Percentiles rank a stretch among this genome's conserved stretches.
Conservation (phyloP, 2,888 invertebrate genomes). For the Scaptomyza tumidula region DNA sequence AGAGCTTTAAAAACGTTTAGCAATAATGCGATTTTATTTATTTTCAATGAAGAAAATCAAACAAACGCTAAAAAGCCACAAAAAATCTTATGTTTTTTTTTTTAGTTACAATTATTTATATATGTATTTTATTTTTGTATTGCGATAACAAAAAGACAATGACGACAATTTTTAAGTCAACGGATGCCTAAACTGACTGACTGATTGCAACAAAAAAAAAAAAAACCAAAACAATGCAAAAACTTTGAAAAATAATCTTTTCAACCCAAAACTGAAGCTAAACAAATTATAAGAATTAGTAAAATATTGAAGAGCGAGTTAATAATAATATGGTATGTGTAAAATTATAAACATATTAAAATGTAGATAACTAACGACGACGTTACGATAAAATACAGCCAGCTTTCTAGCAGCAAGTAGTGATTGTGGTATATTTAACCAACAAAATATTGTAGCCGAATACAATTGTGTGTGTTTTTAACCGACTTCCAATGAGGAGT, state of each 20-base stretch:
- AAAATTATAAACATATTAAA: conserved; percentile 48
- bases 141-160: conserved; percentile 73
- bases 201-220: conserved; percentile 58
- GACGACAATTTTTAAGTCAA: conserved; percentile 77
- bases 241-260: conserved; percentile 44
- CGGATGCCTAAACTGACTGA: conserved; percentile 81
- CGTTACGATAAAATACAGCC: conserved; percentile 62
- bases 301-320: conserved; percentile 61
- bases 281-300: conserved; percentile 51
- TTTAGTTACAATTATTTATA: conserved; percentile 27
- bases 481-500: too few species aligned
- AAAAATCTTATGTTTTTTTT: conserved; percentile 26
- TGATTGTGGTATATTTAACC: conserved; percentile 75
- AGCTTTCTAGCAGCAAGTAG: conserved; percentile 78
- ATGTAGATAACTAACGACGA: conserved; percentile 72
- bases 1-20: conserved; percentile 73
- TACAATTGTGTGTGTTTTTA: conserved; percentile 19
- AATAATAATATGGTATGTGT: conserved; percentile 50
- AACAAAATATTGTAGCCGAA: conserved; percentile 53
- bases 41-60: conserved; percentile 33
- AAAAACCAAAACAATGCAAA: conserved; percentile 24
- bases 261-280: conserved; percentile 52
- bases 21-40: conserved; percentile 68
- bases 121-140: conserved; percentile 53
- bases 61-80: conserved; percentile 26